Conservation (phyloP, 2,797 vertebrate genomes). For the Cryptoprocta ferox region DNA sequence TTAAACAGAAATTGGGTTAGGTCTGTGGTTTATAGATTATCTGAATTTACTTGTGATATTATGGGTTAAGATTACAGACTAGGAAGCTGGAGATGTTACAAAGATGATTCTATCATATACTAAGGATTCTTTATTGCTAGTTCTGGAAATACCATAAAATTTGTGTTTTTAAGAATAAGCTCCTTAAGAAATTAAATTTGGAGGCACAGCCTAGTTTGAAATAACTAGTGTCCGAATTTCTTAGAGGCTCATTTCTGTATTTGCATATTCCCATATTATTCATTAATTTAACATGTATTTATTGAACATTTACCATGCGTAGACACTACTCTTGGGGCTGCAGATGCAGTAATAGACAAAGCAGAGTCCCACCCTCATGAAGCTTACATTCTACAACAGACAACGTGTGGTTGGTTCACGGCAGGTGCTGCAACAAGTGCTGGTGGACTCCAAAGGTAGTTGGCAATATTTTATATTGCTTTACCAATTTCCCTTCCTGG, state of each 20-base stretch:
- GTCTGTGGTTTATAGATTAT: background rate
- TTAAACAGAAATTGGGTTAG: background rate
- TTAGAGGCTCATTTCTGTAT: background rate
- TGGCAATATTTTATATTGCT: background rate
- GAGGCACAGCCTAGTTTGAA: background rate
- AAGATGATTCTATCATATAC: background rate
- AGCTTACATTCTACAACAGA: background rate
- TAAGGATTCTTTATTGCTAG: background rate
- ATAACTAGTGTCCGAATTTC: background rate
- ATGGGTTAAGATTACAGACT: background rate
- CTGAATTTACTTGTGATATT: background rate
- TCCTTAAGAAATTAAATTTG: slow-evolving; percentile 3
- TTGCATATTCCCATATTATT: background rate
- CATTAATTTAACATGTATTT: background rate
- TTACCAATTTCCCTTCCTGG: background rate
- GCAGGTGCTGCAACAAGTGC: background rate
- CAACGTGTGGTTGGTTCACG: background rate
- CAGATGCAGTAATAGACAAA: background rate
- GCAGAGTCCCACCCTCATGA: background rate
- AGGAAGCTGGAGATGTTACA: background rate
- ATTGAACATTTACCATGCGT: background rate
- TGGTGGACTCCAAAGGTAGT: background rate
- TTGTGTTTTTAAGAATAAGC: slow-evolving; percentile 2
- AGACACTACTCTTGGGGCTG: background rate
- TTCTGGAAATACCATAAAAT: background rate